phyloP scores from a whole-genome alignment of 2,797 vertebrate species.

The Chaetodon trifasciatus region DNA sequence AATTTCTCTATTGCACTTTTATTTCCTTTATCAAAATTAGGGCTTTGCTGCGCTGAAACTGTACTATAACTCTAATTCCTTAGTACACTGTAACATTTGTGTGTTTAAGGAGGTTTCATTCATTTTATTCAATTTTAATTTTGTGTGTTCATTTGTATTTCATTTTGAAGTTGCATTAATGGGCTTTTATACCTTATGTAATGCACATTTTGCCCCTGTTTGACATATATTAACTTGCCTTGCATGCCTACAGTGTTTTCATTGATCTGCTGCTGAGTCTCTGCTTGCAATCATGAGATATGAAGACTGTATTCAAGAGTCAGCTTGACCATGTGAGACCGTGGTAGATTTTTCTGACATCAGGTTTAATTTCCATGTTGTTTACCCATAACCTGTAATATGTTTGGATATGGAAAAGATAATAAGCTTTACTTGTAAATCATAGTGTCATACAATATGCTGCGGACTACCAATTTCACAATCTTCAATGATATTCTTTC shows the following conservation, averaged over 20 bases:
- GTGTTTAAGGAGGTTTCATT: not conserved
- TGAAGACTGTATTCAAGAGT: constrained; percentile 7
- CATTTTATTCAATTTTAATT: not conserved
- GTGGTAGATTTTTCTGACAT: not conserved
- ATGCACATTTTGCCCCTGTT: not conserved
- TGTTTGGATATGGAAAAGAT: not conserved
- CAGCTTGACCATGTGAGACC: not conserved
- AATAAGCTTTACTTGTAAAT: not conserved
- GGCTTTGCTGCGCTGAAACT: not conserved
- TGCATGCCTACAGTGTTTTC: not conserved
- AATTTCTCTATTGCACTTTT: not conserved
- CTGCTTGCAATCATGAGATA: not conserved
- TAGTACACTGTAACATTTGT: not conserved
- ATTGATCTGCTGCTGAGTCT: not conserved
- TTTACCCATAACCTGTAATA: not conserved
- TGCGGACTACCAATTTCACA: not conserved
- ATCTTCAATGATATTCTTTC: not conserved
- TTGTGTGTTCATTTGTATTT: not conserved
- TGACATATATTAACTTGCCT: not conserved
- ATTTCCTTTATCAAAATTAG: not conserved
- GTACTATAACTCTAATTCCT: not conserved
- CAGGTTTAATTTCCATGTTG: not conserved
- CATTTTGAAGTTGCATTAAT: not conserved
- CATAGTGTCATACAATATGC: not conserved
- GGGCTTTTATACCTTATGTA: not conserved